Evolutionary conservation across 2,888 invertebrate species (phyloP), one percentile per base, ranked within the genome.

Genomic region (Cabera pusaria): DNA sequence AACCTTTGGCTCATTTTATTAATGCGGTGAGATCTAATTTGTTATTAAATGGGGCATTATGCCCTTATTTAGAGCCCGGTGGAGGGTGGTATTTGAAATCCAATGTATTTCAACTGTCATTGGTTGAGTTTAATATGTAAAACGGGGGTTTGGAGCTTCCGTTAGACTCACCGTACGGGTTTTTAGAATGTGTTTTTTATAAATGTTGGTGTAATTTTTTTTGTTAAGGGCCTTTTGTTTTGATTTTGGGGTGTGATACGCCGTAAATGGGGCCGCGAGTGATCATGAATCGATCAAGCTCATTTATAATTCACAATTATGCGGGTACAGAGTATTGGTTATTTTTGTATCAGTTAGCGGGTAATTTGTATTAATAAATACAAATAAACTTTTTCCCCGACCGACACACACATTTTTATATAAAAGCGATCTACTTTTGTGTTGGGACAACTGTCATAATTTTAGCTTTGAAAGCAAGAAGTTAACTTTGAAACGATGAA

Each of bases 31-130:
- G 69, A 74, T 76, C 83, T 84, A 87, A 85, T 87, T 88, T 84
- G 81, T 79, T 84, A 84, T 74, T 84, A 85, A 86, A 85, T 86
- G 74, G 80, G 71, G 72, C 74, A 78, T 86, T 82, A 82, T 78
- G 66, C 64, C 68, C 69, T 69, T 75, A 72, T 74, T 73, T 61
- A 64, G 70, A 59, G 59, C 57, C 64, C 53, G 56, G 44, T 24
- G 44, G 47, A 56, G 80, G 80, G 82, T 74, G 67, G 66, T 53
- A 64, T 72, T 76, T 51, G 72, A 71, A 73, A 79, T 80, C 68
- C 72, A 69, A 79, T 85, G 83, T 84, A 86, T 85, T 79, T 79
- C 72, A 79, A 82, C 74, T 76, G 69, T 70, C 76, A 71, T 72
- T 72, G 68, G 65, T 47, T 59, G 64, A 65, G 73, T 77, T 77